These are phyloP conservation scores for Dasyprocta punctata DNA, from an alignment of 2,113 vertebrate genomes.

Conservation along the genomic window DNA sequence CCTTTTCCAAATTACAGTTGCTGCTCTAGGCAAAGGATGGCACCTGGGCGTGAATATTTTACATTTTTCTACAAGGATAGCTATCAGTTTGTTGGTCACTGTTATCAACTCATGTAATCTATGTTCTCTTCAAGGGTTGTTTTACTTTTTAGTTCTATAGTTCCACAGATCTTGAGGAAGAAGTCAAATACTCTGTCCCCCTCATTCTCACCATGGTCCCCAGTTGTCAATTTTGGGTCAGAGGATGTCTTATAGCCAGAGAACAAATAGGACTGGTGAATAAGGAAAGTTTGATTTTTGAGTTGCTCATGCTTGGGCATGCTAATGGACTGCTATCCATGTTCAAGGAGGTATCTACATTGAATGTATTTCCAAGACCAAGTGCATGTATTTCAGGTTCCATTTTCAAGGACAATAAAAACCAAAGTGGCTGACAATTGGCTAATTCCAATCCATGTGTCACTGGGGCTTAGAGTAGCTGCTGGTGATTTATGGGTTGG, in stretches of 20 bases:
- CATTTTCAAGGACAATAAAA: background rate
- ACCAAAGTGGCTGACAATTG: background rate
- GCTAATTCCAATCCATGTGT: background rate
- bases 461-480: background rate
- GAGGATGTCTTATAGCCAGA: background rate
- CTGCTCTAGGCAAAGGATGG: background rate
- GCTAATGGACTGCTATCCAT: background rate
- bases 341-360: background rate
- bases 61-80: background rate
- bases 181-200: background rate
- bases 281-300: background rate
- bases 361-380: background rate
- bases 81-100: background rate
- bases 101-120: background rate
- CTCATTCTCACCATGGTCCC: background rate
- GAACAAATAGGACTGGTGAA: background rate
- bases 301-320: background rate
- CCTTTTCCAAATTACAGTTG: background rate
- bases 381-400: background rate
- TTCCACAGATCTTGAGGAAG: background rate
- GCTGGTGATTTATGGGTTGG: background rate
- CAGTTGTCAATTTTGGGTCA: background rate
- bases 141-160: background rate
- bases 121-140: background rate
- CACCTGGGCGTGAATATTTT: background rate